These are phyloP conservation scores for Misgurnus mizolepis DNA, from an alignment of 2,113 vertebrate genomes.

Conservation along the genomic window DNA sequence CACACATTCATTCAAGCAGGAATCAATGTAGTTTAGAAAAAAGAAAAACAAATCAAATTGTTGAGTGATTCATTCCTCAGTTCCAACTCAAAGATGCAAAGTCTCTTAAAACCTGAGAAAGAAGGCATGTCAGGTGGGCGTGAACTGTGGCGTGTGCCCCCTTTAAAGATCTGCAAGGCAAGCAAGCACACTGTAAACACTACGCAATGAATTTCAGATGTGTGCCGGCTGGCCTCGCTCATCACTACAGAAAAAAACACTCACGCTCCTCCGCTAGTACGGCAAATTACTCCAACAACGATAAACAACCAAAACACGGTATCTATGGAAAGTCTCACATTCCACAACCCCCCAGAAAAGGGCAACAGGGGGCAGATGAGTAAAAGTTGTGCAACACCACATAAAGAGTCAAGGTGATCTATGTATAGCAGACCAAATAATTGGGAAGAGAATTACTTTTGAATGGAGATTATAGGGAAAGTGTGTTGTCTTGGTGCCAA, in stretches of 20 bases:
- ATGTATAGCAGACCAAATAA: too few relatives aligned
- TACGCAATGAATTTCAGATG: constrained; percentile 54
- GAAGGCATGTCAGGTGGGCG: background rate
- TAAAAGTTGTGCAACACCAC: too few relatives aligned
- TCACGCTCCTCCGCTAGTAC: constrained; percentile 38
- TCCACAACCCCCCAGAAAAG: constrained; percentile 41
- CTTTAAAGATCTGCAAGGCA: constrained; percentile 47
- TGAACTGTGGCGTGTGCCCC: constrained; percentile 29
- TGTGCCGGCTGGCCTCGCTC: constrained; percentile 38
- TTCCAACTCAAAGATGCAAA: constrained; percentile 24
- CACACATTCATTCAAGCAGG: background rate
- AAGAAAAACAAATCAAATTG: too few relatives aligned
- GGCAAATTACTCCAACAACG: constrained; percentile 42
- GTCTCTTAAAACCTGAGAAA: constrained; percentile 24
- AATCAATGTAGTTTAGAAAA: constrained; percentile 26
- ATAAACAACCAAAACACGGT: constrained; percentile 39
- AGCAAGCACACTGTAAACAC: constrained; percentile 53
- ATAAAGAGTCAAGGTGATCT: too few relatives aligned
- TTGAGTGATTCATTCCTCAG: background rate
- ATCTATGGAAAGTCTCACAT: constrained; percentile 48
- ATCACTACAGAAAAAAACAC: constrained; percentile 45
- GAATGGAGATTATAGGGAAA: too few relatives aligned
- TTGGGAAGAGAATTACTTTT: too few relatives aligned
- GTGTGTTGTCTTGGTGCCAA: too few relatives aligned
- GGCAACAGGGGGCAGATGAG: constrained; percentile 32